Base-by-base conservation (phyloP, 2,113 vertebrate genomes). In the Thymallus thymallus region DNA sequence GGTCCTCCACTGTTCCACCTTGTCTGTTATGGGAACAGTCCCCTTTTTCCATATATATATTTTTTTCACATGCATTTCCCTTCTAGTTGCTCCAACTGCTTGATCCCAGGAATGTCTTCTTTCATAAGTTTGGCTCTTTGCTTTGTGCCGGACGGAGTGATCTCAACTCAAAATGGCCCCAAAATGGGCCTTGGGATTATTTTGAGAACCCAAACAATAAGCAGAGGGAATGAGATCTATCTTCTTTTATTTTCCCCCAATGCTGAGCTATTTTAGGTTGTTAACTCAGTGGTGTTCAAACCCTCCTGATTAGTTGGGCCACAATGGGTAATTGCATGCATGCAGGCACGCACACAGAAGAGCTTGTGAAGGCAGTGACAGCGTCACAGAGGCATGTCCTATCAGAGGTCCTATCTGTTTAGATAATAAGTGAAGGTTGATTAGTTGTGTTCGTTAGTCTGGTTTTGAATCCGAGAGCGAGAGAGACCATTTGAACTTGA, bases 111-210 rank as follows among this genome's bases (percentile, higher is more conserved):
- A 73, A 82, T 10, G 61, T 84, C 45, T 79, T 86, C 74, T 86
- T 88, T 87, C 76, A 81, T 65, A 70, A 72, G 26, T 81, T 79
- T 56, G 82, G 30, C 60, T 77, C 18, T 23, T 69, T 56, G 14
- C 62, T 61, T 22, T 41, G 35, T 16, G 30, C 46, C 68, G 10
- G n/a, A 46, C 56, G 22, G 30, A 58, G 72, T 32, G 20, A 29
- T 89, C 80, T 83, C 81, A 87, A 77, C 82, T 67, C 26, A 73
- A 80, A 80, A 29, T 48, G 67, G 26, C 13, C 24, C 41, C 35
- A 41, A 74, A 64, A 74, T 78, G 74, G 73, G 24, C 69, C 69
- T 73, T 72, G 72, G n/a, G 30, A 32, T 29, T 78, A 82, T 78
- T 74, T 76, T 45, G 20, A 63, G n/a, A 23, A 76, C 51, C 71